phyloP scores from a whole-genome alignment of 1,140 invertebrate species.

The Penaeus vannamei region DNA sequence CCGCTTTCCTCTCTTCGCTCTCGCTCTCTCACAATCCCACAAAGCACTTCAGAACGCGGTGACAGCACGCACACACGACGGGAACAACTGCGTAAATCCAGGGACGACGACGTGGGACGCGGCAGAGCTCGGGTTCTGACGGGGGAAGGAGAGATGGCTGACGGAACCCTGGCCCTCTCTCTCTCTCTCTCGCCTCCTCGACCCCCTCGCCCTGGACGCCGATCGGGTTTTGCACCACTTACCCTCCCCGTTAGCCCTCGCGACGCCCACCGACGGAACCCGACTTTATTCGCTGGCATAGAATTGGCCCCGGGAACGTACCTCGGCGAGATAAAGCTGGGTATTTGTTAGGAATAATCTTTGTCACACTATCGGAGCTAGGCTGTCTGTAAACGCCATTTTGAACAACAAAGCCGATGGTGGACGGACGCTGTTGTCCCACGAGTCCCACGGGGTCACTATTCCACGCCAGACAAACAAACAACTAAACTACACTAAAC shows the following conservation, averaged over 20 bases:
- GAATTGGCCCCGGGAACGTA: neutral
- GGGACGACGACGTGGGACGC: too few species aligned
- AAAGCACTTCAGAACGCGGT: neutral
- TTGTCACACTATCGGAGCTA: conserved; percentile 1
- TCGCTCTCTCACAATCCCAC: too few species aligned
- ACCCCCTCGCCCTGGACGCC: neutral
- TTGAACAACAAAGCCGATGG: conserved; percentile 63
- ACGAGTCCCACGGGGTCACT: neutral
- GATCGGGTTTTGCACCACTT: neutral
- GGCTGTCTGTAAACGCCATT: conserved; percentile 56
- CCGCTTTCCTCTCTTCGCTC: too few species aligned
- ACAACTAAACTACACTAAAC: too few species aligned
- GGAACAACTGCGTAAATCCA: neutral
- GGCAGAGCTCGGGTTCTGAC: neutral
- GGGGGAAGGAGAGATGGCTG: conserved; percentile 39
- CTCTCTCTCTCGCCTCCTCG: neutral
- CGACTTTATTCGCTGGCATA: neutral
- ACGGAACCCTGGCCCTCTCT: conserved; percentile 1
- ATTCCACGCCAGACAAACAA: neutral
- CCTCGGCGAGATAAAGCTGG: conserved; percentile 24
- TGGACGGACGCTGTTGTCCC: conserved; percentile 5
- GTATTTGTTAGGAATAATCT: conserved; percentile 3
- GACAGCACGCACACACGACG: neutral
- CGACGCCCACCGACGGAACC: neutral
- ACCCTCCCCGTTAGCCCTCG: neutral